Evolutionary conservation across 2,113 vertebrate species (phyloP).

Genomic region (Bubo blakistoni): DNA sequence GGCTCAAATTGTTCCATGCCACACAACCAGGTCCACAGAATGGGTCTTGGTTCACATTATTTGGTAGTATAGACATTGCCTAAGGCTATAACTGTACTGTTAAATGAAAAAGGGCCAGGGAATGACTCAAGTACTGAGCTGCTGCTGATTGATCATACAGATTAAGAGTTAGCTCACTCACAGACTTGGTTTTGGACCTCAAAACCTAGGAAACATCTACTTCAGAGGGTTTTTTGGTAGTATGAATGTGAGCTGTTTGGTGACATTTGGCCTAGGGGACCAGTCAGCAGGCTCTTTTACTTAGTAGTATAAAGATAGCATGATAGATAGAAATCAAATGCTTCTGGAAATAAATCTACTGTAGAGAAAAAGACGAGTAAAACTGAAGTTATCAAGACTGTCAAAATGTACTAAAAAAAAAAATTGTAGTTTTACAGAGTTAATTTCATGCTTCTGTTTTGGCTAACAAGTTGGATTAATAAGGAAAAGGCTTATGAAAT

Average conservation of each 20-base stretch:
- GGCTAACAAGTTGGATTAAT: not conserved
- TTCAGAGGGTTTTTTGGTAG: not conserved
- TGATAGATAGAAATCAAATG: not conserved
- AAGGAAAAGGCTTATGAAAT: not conserved
- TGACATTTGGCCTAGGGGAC: not conserved
- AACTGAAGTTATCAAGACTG: not conserved
- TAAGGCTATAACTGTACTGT: conserved; percentile 26
- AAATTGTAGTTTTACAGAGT: not conserved
- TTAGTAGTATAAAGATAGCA: not conserved
- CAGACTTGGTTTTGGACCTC: not conserved
- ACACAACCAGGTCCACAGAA: not conserved
- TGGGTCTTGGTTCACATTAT: not conserved
- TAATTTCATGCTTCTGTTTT: not conserved
- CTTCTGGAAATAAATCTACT: not conserved
- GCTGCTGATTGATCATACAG: conserved; percentile 19
- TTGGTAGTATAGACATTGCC: conserved; percentile 26
- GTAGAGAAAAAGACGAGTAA: not conserved
- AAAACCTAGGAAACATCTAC: not conserved
- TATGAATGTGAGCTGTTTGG: not conserved
- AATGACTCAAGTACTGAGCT: conserved; percentile 38
- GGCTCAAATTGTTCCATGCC: not conserved
- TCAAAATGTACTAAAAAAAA: not conserved
- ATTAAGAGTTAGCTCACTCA: conserved; percentile 14
- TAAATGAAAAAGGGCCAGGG: conserved; percentile 9
- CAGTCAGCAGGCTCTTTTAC: not conserved